Base-by-base conservation (phyloP, 2,113 vertebrate species). In the Lepisosteus oculatus region DNA sequence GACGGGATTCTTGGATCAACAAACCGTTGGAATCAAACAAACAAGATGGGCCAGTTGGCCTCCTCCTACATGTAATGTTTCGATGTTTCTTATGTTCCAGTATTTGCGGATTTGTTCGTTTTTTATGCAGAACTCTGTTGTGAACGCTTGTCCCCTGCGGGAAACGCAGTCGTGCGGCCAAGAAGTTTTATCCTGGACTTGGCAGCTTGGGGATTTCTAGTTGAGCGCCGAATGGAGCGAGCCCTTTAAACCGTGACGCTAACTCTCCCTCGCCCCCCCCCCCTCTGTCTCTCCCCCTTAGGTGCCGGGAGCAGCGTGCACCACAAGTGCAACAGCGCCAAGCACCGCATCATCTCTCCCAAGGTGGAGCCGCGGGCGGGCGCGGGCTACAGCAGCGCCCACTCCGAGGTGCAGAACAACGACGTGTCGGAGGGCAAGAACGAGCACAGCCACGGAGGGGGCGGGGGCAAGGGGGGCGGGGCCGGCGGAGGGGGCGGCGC, bases 271-370 rank as follows among this genome's bases (percentile, higher is more conserved):
- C 3, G 55, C 61, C 43, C n/a, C 71, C 59, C 65, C 7, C 55
- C 45, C 64, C 43, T 15, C 43, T 75, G 68, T 42, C 1, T 72
- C 15, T 66, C 76, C 75, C 82, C 73, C 65, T 11, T 88, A 99
- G 97, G 97, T 80, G 97, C 97, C 43, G 97, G 96, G 74, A 98
- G 97, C 93, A 99, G 97, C 55, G 95, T 94, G 85, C 97, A 99
- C 86, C 97, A 99, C 92, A 99, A 99, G 90, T 99, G 97, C 88
- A 98, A 97, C 93, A 99, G 97, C 88, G 95, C 97, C 94, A 99
- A 99, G 87, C 97, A 99, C 76, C 97, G 97, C 77, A 98, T 99
- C 91, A 99, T 99, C 90, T 99, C 97, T 62, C 97, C 97, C 29
- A 99, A 99, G 87, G 95, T 98, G 72, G 97, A 99, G 74, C 94